Conservation (phyloP, 2,888 invertebrate genomes). For the Rhamphomyia laevipes region DNA sequence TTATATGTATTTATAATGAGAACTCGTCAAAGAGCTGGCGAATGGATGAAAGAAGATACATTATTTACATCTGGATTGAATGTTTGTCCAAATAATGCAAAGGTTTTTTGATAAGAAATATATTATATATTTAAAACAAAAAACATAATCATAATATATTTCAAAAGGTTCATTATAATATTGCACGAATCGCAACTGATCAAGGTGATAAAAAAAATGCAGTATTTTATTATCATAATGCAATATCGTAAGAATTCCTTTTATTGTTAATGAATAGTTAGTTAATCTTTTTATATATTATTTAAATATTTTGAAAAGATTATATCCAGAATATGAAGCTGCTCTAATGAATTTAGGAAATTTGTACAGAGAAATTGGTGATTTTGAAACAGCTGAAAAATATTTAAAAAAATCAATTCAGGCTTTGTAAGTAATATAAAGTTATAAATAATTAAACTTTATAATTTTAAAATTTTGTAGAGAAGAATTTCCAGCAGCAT, state of each 20-base stretch:
- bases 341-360: conserved; percentile 92
- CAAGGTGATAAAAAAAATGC: conserved; percentile 55
- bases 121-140: background rate
- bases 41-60: conserved; percentile 70
- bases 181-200: conserved; percentile 79
- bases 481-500: conserved; percentile 84
- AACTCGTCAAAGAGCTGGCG: conserved; percentile 52
- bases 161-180: conserved; percentile 55
- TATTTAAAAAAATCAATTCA: conserved; percentile 60
- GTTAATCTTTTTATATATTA: background rate
- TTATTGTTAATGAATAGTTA: background rate
- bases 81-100: conserved; percentile 90
- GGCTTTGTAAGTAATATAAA: conserved; percentile 28
- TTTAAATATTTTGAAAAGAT: conserved; percentile 41
- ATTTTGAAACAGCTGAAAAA: conserved; percentile 81
- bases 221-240: conserved; percentile 62
- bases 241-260: conserved; percentile 46
- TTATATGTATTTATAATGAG: conserved; percentile 29
- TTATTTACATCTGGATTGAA: conserved; percentile 70
- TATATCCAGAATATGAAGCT: conserved; percentile 89
- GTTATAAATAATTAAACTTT: background rate
- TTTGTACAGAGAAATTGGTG: conserved; percentile 80
- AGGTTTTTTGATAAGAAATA: conserved; percentile 45
- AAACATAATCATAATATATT: conserved; percentile 2
- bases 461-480: conserved; percentile 37